A percentile compares a stretch with the other conserved stretches of the same genome.
Conservation (phyloP, 2,113 vertebrate genomes). For the Passer montanus region DNA sequence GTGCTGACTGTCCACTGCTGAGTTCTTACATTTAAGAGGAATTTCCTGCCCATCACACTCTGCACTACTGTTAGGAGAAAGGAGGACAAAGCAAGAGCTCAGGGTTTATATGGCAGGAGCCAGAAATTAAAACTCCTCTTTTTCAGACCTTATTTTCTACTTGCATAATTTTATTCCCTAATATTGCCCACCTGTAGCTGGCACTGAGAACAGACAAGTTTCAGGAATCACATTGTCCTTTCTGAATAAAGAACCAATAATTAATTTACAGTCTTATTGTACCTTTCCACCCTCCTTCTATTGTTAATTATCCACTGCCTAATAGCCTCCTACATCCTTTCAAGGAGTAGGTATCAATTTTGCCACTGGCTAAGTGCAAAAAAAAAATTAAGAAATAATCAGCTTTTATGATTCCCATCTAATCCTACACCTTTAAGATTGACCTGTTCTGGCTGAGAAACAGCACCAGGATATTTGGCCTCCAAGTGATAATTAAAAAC, state of each 20-base stretch:
- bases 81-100: neutral
- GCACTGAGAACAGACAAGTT: neutral
- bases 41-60: neutral
- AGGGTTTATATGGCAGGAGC: neutral
- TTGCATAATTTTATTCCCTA: neutral
- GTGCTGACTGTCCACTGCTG: neutral
- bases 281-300: neutral
- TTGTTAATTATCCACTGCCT: neutral
- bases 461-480: neutral
- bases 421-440: neutral
- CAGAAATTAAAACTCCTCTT: neutral
- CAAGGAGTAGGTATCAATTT: neutral
- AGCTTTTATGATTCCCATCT: neutral
- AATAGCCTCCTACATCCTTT: neutral
- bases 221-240: neutral
- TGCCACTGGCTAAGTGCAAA: neutral
- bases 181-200: neutral
- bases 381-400: neutral
- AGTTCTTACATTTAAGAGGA: neutral
- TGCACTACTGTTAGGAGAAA: neutral
- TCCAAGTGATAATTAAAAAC: slow-evolving; percentile 23
- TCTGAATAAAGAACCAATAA: neutral
- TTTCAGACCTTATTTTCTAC: neutral
- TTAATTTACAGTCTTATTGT: neutral
- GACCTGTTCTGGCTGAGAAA: neutral